Evolutionary conservation across 2,113 vertebrate species (phyloP).

Genomic region (Solenodon paradoxus): DNA sequence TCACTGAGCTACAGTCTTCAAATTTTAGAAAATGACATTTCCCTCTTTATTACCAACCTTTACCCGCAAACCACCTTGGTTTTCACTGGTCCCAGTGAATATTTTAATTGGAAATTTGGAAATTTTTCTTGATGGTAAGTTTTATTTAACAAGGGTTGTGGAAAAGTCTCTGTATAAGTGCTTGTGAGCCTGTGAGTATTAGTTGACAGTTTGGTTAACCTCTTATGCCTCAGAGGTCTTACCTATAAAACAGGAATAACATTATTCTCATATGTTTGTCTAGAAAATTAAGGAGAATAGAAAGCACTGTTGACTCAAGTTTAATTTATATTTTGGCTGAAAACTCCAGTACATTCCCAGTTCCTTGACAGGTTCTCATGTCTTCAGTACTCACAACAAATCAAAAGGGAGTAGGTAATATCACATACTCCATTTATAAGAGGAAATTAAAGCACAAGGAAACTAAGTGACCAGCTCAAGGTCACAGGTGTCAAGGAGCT

Average conservation of each 20-base stretch:
- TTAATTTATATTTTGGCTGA: too few species aligned
- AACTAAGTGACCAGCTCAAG: not conserved
- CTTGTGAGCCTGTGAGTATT: not conserved
- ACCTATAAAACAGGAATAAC: not conserved
- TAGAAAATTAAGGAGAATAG: not conserved
- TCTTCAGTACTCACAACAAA: not conserved
- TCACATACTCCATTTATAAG: too few species aligned
- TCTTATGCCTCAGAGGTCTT: not conserved
- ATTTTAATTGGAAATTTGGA: conserved; percentile 45
- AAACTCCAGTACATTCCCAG: too few species aligned
- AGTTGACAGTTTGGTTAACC: not conserved
- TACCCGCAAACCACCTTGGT: too few species aligned
- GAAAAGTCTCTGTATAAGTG: not conserved
- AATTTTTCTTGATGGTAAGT: not conserved
- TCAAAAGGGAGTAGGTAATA: too few species aligned
- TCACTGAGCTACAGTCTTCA: not conserved
- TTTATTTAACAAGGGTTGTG: not conserved
- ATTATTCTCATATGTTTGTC: not conserved
- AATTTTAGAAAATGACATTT: not conserved
- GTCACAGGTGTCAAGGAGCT: not conserved
- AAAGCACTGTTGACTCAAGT: not conserved
- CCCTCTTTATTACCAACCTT: too few species aligned
- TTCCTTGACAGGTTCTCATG: not conserved
- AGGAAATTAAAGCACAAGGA: not conserved
- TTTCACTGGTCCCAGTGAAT: too few species aligned